A percentile compares a stretch with the other conserved stretches of the same genome.
Evolutionary conservation across 2,888 invertebrate genomes (phyloP).

Genomic region (Glyphotaelius pellucidus): DNA sequence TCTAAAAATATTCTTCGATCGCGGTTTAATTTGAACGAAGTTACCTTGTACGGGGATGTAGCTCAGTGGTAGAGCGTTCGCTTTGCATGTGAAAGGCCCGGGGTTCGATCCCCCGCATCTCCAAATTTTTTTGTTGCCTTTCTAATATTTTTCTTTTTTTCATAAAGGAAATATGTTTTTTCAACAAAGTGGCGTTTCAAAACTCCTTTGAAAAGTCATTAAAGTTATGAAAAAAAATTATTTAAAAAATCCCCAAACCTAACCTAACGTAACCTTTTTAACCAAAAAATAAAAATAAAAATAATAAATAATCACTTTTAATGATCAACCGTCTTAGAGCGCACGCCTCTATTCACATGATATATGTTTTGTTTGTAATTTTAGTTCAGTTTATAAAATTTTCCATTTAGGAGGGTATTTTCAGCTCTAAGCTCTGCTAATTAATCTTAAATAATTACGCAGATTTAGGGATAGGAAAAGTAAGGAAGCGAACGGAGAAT

Average conservation of each 20-base stretch:
- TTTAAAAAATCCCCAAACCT: no score
- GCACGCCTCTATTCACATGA: no score
- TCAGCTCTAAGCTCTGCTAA: not conserved
- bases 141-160: no score
- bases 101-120: slow-evolving; percentile 99
- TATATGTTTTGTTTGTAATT: not conserved
- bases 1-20: not conserved
- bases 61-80: slow-evolving; percentile 99
- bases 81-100: slow-evolving; percentile 99
- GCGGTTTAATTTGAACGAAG: not conserved
- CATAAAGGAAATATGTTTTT: no score
- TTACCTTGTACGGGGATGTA: slow-evolving; percentile 83
- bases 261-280: no score
- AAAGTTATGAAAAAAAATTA: no score
- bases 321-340: no score
- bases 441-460: not conserved
- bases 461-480: not conserved
- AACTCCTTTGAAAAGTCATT: no score
- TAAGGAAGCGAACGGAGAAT: not conserved
- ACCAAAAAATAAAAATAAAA: no score
- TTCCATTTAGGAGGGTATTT: not conserved
- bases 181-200: no score
- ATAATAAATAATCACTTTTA: no score
- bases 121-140: slow-evolving; percentile 75
- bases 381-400: not conserved